Conservation (phyloP, 2,888 invertebrate species). For the Gisinianus flammeolus region DNA sequence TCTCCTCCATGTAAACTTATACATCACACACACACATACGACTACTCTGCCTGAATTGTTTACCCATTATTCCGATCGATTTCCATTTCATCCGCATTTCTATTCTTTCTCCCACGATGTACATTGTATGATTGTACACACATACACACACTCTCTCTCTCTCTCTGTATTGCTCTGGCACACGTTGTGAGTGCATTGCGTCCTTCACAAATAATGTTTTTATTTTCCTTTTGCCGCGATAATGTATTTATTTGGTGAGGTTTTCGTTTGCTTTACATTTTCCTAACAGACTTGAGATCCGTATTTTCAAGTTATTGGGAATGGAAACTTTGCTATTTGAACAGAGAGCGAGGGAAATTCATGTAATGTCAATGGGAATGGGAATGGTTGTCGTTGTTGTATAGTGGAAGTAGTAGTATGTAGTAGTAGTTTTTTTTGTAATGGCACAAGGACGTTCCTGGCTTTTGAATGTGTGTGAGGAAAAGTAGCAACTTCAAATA, state of each 20-base stretch:
- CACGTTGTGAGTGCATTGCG: not conserved
- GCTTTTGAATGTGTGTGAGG: not conserved
- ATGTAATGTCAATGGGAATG: not conserved
- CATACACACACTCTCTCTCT: not conserved
- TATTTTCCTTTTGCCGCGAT: constrained; percentile 5
- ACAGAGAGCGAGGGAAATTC: not conserved
- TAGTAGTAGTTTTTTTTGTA: no score
- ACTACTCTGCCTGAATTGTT: constrained; percentile 42
- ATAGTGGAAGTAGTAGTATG: no score
- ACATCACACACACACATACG: not conserved
- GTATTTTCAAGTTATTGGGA: no score
- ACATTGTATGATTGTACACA: not conserved
- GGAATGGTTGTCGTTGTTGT: not conserved
- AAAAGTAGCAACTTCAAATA: not conserved
- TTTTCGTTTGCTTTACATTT: not conserved
- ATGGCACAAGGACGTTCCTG: no score
- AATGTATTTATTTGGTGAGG: constrained; percentile 12
- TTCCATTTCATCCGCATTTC: constrained; percentile 42
- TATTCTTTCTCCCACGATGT: not conserved
- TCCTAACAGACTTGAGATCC: not conserved
- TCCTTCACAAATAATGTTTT: constrained; percentile 19
- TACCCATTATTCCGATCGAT: constrained; percentile 50
- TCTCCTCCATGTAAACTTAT: not conserved
- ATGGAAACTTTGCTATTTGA: not conserved
- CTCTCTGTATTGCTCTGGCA: not conserved